Percentiles rank a stretch among this genome's conserved stretches.
phyloP scores from a whole-genome alignment of 2,113 vertebrate genomes.

The Callipepla squamata region DNA sequence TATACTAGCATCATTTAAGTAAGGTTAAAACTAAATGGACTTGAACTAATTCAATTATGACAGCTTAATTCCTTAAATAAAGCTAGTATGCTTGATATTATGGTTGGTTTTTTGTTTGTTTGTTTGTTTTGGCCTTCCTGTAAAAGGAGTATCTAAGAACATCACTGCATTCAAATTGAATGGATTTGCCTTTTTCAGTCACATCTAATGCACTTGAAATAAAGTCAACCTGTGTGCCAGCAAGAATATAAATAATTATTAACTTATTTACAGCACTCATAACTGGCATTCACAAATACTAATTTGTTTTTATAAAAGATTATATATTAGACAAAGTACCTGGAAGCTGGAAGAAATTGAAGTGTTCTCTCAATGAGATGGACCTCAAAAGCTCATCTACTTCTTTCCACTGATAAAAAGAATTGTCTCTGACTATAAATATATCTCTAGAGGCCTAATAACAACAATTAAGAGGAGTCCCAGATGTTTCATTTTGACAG shows the following conservation, averaged over 20 bases:
- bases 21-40: not conserved
- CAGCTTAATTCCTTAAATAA: not conserved
- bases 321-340: not conserved
- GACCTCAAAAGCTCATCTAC: not conserved
- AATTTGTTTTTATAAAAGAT: not conserved
- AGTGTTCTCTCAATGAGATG: fast-evolving
- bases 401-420: not conserved
- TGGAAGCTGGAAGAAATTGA: not conserved
- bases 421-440: not conserved
- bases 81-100: not conserved
- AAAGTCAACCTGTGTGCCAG: not conserved
- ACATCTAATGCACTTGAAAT: not conserved
- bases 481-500: not conserved
- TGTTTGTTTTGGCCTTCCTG: not conserved
- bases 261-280: not conserved
- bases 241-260: not conserved
- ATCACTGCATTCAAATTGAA: not conserved
- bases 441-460: not conserved
- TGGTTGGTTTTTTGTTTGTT: not conserved
- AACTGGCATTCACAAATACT: not conserved
- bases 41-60: not conserved
- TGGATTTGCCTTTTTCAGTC: not conserved
- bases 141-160: not conserved
- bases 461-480: not conserved
- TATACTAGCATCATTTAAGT: not conserved